A percentile compares a stretch with the other conserved stretches of the same genome.
phyloP scores from a whole-genome alignment of 2,797 vertebrate genomes.

The Tangara arthus region DNA sequence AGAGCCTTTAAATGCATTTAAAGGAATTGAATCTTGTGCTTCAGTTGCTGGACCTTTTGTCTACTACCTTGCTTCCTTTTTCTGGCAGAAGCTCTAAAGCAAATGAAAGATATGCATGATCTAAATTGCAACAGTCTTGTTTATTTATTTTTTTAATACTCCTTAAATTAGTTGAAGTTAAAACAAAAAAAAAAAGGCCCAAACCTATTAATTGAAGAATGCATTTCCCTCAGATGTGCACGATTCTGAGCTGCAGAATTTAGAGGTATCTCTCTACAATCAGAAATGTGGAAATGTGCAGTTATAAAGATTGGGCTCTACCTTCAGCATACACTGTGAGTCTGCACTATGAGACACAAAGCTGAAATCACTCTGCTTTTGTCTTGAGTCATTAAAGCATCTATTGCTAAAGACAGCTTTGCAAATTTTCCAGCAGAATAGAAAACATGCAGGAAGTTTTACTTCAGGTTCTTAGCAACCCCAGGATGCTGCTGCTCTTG shows the following conservation, averaged over 20 bases:
- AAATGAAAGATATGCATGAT: background rate
- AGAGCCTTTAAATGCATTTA: conserved; percentile 51
- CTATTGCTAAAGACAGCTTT: background rate
- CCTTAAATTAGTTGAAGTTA: background rate
- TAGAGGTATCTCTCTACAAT: background rate
- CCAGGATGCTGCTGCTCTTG: background rate
- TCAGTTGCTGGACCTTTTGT: background rate
- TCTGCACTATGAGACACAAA: background rate
- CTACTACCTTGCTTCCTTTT: background rate
- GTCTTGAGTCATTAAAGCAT: background rate
- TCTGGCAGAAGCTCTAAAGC: background rate
- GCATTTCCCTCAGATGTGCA: background rate
- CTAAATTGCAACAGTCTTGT: background rate
- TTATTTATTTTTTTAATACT: background rate
- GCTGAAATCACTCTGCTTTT: background rate
- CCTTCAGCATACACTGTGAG: background rate
- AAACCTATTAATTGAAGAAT: background rate
- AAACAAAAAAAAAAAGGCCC: background rate
- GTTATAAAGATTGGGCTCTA: background rate
- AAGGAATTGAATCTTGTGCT: conserved; percentile 30
- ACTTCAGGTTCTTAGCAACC: background rate
- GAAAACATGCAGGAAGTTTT: background rate
- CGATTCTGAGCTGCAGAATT: background rate
- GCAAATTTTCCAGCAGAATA: background rate
- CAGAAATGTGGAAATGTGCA: background rate